phyloP scores from a whole-genome alignment of 2,888 invertebrate species.

The Orchestes rusci region DNA sequence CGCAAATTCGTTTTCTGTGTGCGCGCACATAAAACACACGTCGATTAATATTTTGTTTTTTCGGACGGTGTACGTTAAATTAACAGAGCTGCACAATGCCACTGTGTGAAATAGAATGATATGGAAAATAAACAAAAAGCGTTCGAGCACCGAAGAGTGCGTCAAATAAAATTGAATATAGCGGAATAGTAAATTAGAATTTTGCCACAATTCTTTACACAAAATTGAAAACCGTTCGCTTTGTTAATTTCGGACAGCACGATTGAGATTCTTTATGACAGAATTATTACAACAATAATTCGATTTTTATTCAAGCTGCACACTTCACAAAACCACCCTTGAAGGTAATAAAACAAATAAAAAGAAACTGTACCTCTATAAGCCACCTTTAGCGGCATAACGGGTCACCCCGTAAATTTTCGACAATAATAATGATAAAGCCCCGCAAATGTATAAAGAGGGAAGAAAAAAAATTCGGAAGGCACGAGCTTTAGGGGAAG shows the following conservation, averaged over 20 bases:
- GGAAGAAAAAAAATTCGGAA: slow-evolving; percentile 32
- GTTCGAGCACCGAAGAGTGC: slow-evolving; percentile 15
- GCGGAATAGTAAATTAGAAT: slow-evolving; percentile 13
- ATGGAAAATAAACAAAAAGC: slow-evolving; percentile 22
- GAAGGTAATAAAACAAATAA: too few species aligned
- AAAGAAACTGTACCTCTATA: too few species aligned
- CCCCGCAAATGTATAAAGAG: slow-evolving; percentile 9
- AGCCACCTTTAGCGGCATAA: slow-evolving; percentile 2
- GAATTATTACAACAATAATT: too few species aligned
- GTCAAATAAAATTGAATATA: slow-evolving; percentile 14
- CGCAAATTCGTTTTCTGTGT: slow-evolving; percentile 13
- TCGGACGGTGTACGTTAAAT: slow-evolving; percentile 13
- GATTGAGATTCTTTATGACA: too few species aligned
- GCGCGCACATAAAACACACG: slow-evolving; percentile 9
- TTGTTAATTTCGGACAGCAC: too few species aligned
- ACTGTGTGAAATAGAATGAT: slow-evolving; percentile 20
- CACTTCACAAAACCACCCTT: too few species aligned
- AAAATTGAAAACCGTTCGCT: slow-evolving; percentile 1
- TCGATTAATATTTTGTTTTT: slow-evolving; percentile 17
- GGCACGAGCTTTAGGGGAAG: slow-evolving; percentile 31
- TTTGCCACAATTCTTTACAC: slow-evolving; percentile 9
- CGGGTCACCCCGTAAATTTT: slow-evolving; percentile 17
- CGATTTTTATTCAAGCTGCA: too few species aligned
- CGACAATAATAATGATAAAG: slow-evolving; percentile 15
- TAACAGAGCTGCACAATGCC: slow-evolving; percentile 14